Evolutionary conservation across 2,797 vertebrate species (phyloP).

Genomic region (Hippopotamyrus pictus): DNA sequence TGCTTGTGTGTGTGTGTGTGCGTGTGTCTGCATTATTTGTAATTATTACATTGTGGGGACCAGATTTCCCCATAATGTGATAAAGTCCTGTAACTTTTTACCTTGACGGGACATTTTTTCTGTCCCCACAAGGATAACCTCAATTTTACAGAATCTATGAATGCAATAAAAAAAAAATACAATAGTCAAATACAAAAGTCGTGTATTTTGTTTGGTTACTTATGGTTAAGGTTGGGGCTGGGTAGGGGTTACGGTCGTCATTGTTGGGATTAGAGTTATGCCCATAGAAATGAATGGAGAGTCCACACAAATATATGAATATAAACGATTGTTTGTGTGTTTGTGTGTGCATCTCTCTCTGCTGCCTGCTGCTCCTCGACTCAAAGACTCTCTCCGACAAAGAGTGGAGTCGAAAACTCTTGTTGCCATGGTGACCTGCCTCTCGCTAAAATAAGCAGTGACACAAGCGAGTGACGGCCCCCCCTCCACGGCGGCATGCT

Average conservation of each 20-base stretch:
- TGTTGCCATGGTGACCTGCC: slow-evolving; percentile 48
- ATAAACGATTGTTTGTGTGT: neutral
- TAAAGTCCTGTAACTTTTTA: neutral
- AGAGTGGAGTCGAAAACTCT: slow-evolving; percentile 42
- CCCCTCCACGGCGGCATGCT: slow-evolving; percentile 33
- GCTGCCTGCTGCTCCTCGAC: slow-evolving; percentile 25
- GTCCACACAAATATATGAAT: neutral
- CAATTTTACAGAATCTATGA: neutral
- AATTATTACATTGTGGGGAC: neutral
- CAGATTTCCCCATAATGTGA: neutral
- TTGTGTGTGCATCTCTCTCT: neutral
- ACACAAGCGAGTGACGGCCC: slow-evolving; percentile 46
- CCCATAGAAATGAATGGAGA: neutral
- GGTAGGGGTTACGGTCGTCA: neutral
- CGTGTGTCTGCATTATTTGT: too few species aligned
- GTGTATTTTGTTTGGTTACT: neutral
- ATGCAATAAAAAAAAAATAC: neutral
- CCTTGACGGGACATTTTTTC: neutral
- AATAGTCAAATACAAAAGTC: neutral
- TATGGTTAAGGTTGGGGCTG: neutral
- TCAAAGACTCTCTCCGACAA: slow-evolving; percentile 29
- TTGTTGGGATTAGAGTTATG: too few species aligned
- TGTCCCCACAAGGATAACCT: neutral
- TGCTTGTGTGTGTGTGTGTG: too few species aligned
- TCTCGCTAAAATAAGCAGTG: slow-evolving; percentile 48